Conservation (phyloP, 2,797 vertebrate genomes). For the Balearica regulorum region DNA sequence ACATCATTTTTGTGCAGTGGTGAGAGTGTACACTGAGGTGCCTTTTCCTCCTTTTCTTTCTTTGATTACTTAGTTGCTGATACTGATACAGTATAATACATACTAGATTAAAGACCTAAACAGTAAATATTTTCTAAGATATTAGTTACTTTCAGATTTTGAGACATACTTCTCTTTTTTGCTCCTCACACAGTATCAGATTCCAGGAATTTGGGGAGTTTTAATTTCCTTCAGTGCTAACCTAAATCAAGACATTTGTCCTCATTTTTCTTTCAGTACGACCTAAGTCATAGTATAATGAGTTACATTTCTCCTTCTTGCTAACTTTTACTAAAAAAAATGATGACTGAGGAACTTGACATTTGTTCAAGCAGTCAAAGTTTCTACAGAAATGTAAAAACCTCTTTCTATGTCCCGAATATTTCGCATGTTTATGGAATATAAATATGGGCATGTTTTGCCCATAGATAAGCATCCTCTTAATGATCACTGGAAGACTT, state of each 20-base stretch:
- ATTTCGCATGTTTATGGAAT: not conserved
- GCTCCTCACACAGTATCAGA: not conserved
- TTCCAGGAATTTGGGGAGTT: not conserved
- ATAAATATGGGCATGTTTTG: not conserved
- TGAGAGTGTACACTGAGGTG: not conserved
- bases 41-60: not conserved
- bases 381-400: not conserved
- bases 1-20: not conserved
- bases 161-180: not conserved
- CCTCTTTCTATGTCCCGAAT: not conserved
- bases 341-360: not conserved
- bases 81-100: not conserved
- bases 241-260: not conserved
- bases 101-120: not conserved
- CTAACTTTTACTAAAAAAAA: not conserved
- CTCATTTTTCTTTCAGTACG: no score
- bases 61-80: not conserved
- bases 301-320: not conserved
- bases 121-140: not conserved
- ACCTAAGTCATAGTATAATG: not conserved
- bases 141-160: not conserved
- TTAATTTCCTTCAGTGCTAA: not conserved
- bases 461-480: not conserved
- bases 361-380: not conserved
- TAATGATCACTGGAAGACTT: not conserved